Evolutionary conservation across 2,888 invertebrate species (phyloP), one percentile per base, ranked within the genome.

Genomic region (Dicycla oo): DNA sequence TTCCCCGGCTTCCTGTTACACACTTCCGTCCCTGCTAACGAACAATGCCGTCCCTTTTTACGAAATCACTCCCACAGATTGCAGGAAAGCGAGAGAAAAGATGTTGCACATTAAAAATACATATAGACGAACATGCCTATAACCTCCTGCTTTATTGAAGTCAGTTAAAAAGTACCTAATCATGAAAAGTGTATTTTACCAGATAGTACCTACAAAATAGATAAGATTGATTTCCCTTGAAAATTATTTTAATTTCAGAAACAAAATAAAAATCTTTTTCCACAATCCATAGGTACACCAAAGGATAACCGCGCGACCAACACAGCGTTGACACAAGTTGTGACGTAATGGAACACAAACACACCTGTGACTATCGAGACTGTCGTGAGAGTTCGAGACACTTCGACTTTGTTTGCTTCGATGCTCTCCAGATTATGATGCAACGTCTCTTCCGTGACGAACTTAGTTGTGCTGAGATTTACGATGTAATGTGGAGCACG

Each of bases 311-410:
- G 23, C 23, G 26, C 43, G 3, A 62, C 23, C 43, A 80, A 75
- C 71, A 80, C 70, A 64, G 3, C 38, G 63, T 68, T 69, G 66
- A 74, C 60, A 83, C 77, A 69, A 78, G 73, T 69, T 66, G 77
- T 83, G 78, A 83, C 84, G 82, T 92, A 92, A 93, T 92, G 89
- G 88, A 93, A 93, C 82, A 88, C 88, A 91, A 93, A 92, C 91
- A 91, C 92, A 93, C 90, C 90, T 91, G 90, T 73, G 64, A 26
- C 76, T 74, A 15, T 79, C n/a, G 13, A 30, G 43, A 30, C 49
- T 23, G n/a, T 57, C 13, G 56, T 1, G 34, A 34, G 47, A 54
- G 43, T 53, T 84, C 79, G 75, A 83, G 76, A 80, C 76, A 84
- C 86, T 86, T 81, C 81, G 69, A 77, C 78, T 58, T 72, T 79